Evolutionary conservation across 2,888 invertebrate species (phyloP), one percentile per base, ranked within the genome.

Genomic region (Rotaria magnacalcarata): DNA sequence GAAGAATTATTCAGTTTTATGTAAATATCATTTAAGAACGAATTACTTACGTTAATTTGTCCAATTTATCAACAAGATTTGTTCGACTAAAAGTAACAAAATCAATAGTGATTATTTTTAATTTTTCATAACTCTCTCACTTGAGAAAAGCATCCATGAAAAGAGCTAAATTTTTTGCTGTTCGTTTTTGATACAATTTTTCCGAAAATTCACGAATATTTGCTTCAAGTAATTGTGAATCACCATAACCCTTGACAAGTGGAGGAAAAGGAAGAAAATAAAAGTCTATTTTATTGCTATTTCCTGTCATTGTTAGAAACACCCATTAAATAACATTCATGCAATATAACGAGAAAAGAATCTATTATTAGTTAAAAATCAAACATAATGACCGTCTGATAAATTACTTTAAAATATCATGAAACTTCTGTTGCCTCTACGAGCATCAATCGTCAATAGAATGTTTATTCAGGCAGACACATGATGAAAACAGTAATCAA

Each of bases 91-190:
- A 87, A 89, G 21, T 27, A 34, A 16, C 19, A 84, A 54, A 27
- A 52, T 50, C 11, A 52, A 54, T 11, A 11, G 10, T n/a, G 19
- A n/a, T 8, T 16, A 52, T 16, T 16, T 52, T 16, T 50, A 67
- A 85, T 75, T 85, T 14, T 47, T 50, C 58, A 14, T 24, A 34
- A 34, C 34, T 84, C 54, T 92, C 94, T 93, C 90, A 95, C 95
- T 94, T 94, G 91, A 95, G 94, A 91, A 95, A 95, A 84, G 95
- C 93, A 90, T 94, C 93, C 85, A 95, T 95, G 90, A 95, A 95
- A 89, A 93, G 93, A 91, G 94, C 94, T 90, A 95, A 93, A 91
- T 95, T 95, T 90, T 94, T 94, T 85, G 94, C 93, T 91, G 95
- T 95, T 88, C 95, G 93, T 88, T 94, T 93, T 86, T 92, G 91